These are phyloP conservation scores for Drosophila eugracilis DNA, from an alignment of 1,140 invertebrate species.

Conservation along the genomic window DNA sequence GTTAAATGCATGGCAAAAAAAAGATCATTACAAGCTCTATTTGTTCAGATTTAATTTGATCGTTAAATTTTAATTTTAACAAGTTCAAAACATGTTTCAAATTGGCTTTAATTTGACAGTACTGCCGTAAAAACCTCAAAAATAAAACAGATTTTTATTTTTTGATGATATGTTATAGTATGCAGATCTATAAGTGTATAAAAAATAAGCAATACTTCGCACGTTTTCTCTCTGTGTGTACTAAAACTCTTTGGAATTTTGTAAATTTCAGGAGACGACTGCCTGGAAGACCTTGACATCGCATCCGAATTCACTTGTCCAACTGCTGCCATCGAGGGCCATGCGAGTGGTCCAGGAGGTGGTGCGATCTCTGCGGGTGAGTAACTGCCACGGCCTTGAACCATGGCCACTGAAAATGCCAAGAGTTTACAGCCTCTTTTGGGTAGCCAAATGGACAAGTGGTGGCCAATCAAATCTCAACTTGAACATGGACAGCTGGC, in stretches of 20 bases:
- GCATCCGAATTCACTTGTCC: conserved; percentile 83
- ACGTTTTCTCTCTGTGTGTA: neutral
- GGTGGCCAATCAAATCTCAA: conserved; percentile 40
- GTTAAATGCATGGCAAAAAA: conserved; percentile 38
- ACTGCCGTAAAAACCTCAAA: no score
- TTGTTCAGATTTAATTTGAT: neutral
- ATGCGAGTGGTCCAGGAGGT: conserved; percentile 85
- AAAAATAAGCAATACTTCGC: no score
- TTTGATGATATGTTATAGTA: no score
- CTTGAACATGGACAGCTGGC: conserved; percentile 43
- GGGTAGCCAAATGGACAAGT: conserved; percentile 14
- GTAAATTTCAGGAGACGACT: conserved; percentile 79
- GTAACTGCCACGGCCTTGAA: conserved; percentile 41
- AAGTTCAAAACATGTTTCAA: neutral
- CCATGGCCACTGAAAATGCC: conserved; percentile 14
- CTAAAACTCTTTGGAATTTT: conserved; percentile 16
- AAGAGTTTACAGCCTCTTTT: conserved; percentile 17
- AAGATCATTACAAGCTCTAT: neutral
- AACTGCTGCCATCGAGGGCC: conserved; percentile 78
- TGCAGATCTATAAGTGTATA: no score
- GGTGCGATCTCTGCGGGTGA: conserved; percentile 81
- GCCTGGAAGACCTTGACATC: conserved; percentile 84
- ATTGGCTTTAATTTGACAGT: neutral
- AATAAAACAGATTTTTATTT: neutral
- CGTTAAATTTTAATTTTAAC: neutral